Percentiles rank a stretch among this genome's conserved stretches.
Conservation (phyloP, 92 coral and sea anemone genomes). For the Parazoanthus darwini region DNA sequence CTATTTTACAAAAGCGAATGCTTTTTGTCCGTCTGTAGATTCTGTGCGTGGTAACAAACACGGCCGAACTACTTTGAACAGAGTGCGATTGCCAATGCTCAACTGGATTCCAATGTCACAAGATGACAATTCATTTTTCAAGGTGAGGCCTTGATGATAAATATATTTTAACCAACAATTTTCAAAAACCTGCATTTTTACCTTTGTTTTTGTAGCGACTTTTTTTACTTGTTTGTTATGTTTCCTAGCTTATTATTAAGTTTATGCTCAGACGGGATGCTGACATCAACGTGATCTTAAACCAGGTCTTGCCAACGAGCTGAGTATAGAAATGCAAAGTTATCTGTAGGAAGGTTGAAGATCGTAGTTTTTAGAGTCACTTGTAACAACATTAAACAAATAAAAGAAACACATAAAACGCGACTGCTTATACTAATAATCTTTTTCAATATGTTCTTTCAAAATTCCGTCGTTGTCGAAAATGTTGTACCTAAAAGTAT, state of each 20-base stretch:
- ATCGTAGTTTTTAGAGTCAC: no score
- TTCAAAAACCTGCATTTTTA: no score
- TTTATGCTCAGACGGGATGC: neutral
- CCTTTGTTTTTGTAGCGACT: no score
- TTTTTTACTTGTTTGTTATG: no score
- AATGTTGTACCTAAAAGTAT: no score
- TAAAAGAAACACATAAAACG: neutral
- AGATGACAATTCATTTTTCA: slow-evolving; percentile 66
- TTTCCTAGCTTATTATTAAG: no score
- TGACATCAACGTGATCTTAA: neutral
- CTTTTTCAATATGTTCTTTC: neutral
- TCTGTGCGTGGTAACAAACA: slow-evolving; percentile 48
- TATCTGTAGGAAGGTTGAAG: no score
- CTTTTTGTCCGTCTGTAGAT: slow-evolving; percentile 29
- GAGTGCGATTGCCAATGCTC: slow-evolving; percentile 86
- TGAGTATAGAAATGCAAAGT: neutral
- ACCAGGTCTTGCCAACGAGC: neutral
- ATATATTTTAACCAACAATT: neutral
- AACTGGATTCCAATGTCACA: slow-evolving; percentile 88
- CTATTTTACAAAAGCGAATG: no score
- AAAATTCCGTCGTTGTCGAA: neutral
- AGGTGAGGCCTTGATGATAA: slow-evolving; percentile 52
- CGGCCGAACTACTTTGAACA: slow-evolving; percentile 58
- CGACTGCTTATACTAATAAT: neutral
- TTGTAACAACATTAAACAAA: neutral